Conservation (phyloP, 2,888 invertebrate genomes). For the Xylophagus ater region DNA sequence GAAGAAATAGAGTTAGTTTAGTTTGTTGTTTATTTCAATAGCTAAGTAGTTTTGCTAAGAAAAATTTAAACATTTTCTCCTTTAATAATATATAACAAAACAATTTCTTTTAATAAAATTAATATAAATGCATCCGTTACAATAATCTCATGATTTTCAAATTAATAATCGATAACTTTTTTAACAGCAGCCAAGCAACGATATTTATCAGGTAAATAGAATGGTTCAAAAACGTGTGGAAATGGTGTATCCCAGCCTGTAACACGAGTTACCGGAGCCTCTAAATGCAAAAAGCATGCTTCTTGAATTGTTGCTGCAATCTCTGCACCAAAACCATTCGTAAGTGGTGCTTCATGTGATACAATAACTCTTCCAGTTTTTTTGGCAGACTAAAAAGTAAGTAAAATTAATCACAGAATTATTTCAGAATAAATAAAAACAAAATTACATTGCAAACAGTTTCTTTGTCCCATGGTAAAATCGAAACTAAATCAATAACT, state of each 20-base stretch:
- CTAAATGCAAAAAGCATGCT: slow-evolving; percentile 87
- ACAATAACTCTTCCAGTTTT: slow-evolving; percentile 89
- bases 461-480: slow-evolving; percentile 92
- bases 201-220: slow-evolving; percentile 92
- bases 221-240: slow-evolving; percentile 90
- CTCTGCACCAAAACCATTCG: slow-evolving; percentile 93
- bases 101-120: too few relatives aligned
- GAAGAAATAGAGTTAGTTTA: too few relatives aligned
- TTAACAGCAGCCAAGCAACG: slow-evolving; percentile 75
- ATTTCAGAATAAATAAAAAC: not conserved
- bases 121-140: slow-evolving; percentile 17
- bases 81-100: too few relatives aligned
- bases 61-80: too few relatives aligned
- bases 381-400: slow-evolving; percentile 70
- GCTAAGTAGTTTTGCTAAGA: too few relatives aligned
- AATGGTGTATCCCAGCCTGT: slow-evolving; percentile 95
- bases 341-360: slow-evolving; percentile 93
- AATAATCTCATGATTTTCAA: slow-evolving; percentile 5
- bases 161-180: slow-evolving; percentile 60
- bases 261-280: slow-evolving; percentile 82
- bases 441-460: slow-evolving; percentile 73
- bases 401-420: not conserved
- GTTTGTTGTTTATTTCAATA: too few relatives aligned
- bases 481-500: slow-evolving; percentile 91
- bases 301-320: slow-evolving; percentile 87